Percentiles rank a stretch among this genome's conserved stretches.
Evolutionary conservation across 2,113 vertebrate species (phyloP).

Genomic region (Emydocephalus ijimae): DNA sequence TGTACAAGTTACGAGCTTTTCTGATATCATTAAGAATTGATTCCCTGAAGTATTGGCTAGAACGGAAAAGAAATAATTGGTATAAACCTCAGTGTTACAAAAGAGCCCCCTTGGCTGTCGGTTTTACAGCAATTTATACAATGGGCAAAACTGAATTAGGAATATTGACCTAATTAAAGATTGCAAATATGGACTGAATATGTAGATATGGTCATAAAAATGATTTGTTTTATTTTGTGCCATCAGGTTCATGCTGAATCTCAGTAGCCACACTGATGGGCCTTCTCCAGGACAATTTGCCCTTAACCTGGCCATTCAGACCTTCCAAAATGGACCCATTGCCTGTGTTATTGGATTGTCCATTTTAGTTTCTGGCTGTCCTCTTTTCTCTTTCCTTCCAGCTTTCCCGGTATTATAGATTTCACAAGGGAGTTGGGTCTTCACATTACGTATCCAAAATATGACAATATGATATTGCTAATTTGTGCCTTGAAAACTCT

Average conservation of each 20-base stretch:
- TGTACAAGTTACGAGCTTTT: slow-evolving; percentile 89
- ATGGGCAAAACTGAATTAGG: not conserved
- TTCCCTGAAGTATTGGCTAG: slow-evolving; percentile 92
- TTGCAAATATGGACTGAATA: not conserved
- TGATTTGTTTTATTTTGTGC: not conserved
- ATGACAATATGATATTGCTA: not conserved
- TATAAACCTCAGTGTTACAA: not conserved
- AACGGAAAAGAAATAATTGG: slow-evolving; percentile 32
- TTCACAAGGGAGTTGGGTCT: not conserved
- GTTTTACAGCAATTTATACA: not conserved
- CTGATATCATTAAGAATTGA: slow-evolving; percentile 93
- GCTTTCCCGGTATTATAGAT: not conserved
- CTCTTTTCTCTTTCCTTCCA: not conserved
- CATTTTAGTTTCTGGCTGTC: not conserved
- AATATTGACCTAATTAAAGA: not conserved
- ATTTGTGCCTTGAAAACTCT: not conserved
- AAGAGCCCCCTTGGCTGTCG: not conserved
- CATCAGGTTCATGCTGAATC: not conserved
- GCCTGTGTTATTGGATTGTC: not conserved
- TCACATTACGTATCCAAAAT: not conserved
- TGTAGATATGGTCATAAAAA: not conserved
- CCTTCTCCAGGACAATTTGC: not conserved
- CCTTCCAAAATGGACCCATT: not conserved
- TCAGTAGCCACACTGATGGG: not conserved
- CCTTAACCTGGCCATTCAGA: not conserved